Base-by-base conservation (phyloP, 2,113 vertebrate genomes). In the Talpa occidentalis region DNA sequence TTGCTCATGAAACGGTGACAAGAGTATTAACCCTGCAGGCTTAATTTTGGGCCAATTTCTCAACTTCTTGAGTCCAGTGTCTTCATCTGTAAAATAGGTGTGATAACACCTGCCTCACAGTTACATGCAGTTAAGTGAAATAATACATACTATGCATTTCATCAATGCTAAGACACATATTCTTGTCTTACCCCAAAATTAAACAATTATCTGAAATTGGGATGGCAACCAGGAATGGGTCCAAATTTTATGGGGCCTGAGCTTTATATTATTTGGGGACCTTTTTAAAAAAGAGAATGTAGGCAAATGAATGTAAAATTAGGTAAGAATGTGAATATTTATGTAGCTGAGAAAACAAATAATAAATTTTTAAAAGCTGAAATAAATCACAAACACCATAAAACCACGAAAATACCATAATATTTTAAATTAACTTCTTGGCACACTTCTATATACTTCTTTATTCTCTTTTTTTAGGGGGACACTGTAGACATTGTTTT, bases 241-340 rank as follows among this genome's bases (percentile, higher is more conserved):
- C 14, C 42, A 89, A 54, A 64, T 67, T 97, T 91, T 91, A 69
- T 64, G 11, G 28, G 30, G 3, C 42, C 40, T 85, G 47, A 74
- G 85, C 8, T 73, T 84, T n/a, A 10, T 66, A 60, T 79, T 92
- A 44, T 64, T 81, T 89, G 35, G n/a, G 35, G 40, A 81, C 5
- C 12, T 79, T 90, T 82, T 26, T 19, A 35, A 79, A 90, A 87
- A 83, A 67, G 12, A 73, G 35, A 89, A 78, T 44, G 47, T 67
- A 91, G 96, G 54, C 67, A 69, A 77, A 56, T 73, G 30, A 42
- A 85, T 89, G 40, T 12, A 78, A 96, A 81, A 91, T 93, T 91
- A 78, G 47, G 12, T 81, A 78, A 82, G 73, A 96, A 85, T 30
- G 26, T 56, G 30, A 87, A 86, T 72, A 79, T 78, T 73, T 81